Conservation (phyloP, 2,113 vertebrate species). For the Ophthalmolycus amberensis region DNA sequence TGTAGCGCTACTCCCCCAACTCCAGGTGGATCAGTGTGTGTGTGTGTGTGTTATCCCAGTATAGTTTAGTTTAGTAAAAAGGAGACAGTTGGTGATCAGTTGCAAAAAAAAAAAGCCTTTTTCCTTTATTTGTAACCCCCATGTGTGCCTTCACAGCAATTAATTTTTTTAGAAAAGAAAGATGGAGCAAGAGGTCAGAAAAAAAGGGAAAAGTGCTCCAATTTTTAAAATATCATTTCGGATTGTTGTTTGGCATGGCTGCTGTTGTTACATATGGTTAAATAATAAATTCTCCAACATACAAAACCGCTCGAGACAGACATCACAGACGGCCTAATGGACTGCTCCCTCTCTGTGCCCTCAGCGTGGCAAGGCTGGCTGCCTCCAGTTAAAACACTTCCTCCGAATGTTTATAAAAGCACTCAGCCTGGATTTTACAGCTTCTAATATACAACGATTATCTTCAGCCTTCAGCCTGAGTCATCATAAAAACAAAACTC, state of each 20-base stretch:
- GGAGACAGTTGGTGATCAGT: slow-evolving; percentile 52
- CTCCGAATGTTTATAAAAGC: slow-evolving; percentile 79
- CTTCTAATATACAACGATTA: slow-evolving; percentile 72
- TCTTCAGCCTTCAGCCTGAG: slow-evolving; percentile 61
- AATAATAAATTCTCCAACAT: slow-evolving; percentile 56
- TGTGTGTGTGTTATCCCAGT: slow-evolving; percentile 32
- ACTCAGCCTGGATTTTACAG: slow-evolving; percentile 74
- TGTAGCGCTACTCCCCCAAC: slow-evolving; percentile 52
- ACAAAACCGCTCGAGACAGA: slow-evolving; percentile 36
- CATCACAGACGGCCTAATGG: slow-evolving; percentile 64
- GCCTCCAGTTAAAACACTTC: slow-evolving; percentile 79
- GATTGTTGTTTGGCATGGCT: slow-evolving; percentile 20
- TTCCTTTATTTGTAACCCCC: slow-evolving; percentile 14
- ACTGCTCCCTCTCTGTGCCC: slow-evolving; percentile 57
- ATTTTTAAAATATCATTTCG: background rate
- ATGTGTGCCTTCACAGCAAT: slow-evolving; percentile 24
- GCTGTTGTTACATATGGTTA: slow-evolving; percentile 38
- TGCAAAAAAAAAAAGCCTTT: slow-evolving; percentile 11
- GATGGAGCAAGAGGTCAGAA: background rate
- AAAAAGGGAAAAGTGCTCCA: background rate
- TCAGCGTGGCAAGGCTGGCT: slow-evolving; percentile 61
- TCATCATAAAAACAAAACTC: slow-evolving; percentile 43
- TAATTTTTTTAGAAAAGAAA: slow-evolving; percentile 24
- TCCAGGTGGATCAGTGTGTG: slow-evolving; percentile 59
- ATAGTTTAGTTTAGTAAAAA: background rate